These are phyloP conservation scores for Forbesichthys papilliferus DNA, from an alignment of 2,113 vertebrate species.

Conservation along the genomic window DNA sequence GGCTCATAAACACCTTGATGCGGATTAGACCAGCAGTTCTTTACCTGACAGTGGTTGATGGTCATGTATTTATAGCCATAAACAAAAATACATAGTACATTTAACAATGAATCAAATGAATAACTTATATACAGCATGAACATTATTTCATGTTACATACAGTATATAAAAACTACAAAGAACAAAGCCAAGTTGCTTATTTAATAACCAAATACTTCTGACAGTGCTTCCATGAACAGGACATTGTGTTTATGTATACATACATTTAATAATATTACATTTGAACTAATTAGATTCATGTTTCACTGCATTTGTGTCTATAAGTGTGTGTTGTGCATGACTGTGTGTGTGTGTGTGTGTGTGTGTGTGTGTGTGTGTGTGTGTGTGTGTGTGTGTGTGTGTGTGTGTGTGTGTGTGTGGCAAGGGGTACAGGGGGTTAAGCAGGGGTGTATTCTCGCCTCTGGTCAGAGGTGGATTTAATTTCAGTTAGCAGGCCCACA, in stretches of 20 bases:
- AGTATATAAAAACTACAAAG: not conserved
- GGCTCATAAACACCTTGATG: too few species aligned
- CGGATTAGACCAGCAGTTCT: too few species aligned
- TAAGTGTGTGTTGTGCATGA: conserved; percentile 45
- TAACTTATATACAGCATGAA: conserved; percentile 37
- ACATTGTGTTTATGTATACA: conserved; percentile 34
- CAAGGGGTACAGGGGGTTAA: conserved; percentile 57
- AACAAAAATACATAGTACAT: too few species aligned
- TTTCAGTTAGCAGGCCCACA: conserved; percentile 80
- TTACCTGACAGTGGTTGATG: too few species aligned
- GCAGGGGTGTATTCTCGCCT: conserved; percentile 68
- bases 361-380: conserved; percentile 4
- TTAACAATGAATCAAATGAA: too few species aligned
- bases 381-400: conserved; percentile 29
- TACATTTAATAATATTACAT: too few species aligned
- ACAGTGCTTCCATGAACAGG: conserved; percentile 54
- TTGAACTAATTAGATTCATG: too few species aligned
- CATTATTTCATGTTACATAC: not conserved
- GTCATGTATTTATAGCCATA: too few species aligned
- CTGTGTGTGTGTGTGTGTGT: conserved; percentile 30
- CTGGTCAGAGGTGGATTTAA: conserved; percentile 81
- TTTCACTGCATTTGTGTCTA: too few species aligned
- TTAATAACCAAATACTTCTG: conserved; percentile 31
- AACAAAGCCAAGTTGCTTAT: not conserved
- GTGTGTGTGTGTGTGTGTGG: conserved; percentile 18